These are phyloP conservation scores for Tragelaphus scriptus DNA, from an alignment of 2,113 vertebrate species.

Conservation along the genomic window DNA sequence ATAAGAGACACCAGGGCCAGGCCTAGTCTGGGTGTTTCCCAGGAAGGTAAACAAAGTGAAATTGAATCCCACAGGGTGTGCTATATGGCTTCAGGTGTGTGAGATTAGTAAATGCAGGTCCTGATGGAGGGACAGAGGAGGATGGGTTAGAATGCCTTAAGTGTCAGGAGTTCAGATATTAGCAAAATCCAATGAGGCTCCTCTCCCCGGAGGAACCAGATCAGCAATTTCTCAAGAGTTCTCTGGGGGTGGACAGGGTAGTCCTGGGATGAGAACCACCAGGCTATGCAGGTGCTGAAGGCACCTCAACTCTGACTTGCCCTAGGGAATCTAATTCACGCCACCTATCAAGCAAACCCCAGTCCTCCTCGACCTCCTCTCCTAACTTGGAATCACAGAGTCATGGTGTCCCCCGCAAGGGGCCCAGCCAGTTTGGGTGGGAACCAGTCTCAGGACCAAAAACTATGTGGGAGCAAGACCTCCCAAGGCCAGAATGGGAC, in stretches of 20 bases:
- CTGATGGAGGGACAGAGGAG: not conserved
- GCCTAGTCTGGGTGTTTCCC: not conserved
- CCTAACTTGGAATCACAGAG: not conserved
- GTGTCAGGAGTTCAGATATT: no score
- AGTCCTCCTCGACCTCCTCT: accelerated
- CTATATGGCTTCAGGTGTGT: not conserved
- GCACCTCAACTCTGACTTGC: not conserved
- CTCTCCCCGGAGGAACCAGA: not conserved
- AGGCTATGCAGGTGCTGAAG: not conserved
- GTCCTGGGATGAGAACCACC: not conserved
- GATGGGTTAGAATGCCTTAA: not conserved
- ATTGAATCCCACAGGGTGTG: not conserved
- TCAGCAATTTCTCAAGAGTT: not conserved
- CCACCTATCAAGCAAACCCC: not conserved
- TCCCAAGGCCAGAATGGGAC: not conserved
- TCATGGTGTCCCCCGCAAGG: accelerated
- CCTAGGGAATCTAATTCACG: not conserved
- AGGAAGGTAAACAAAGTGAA: not conserved
- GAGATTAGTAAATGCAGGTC: no score
- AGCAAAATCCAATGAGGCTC: not conserved
- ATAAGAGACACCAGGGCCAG: not conserved
- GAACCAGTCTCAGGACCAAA: not conserved
- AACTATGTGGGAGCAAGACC: no score
- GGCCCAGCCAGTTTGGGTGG: no score
- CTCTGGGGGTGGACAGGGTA: no score